phyloP scores from a whole-genome alignment of 2,888 invertebrate species.

The Tenthredo distinguenda region DNA sequence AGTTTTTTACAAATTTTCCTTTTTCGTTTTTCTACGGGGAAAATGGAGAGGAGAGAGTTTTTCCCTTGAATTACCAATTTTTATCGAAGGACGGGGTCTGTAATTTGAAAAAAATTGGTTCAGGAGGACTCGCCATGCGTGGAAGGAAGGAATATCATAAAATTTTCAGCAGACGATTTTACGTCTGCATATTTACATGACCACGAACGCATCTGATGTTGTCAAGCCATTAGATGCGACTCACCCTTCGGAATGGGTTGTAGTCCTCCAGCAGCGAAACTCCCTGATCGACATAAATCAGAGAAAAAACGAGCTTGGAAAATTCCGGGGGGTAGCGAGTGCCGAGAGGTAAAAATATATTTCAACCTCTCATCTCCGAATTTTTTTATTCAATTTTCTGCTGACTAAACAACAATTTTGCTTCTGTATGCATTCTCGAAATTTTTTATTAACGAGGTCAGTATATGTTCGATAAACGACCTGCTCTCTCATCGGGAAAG shows the following conservation, averaged over 20 bases:
- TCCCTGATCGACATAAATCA: conserved; percentile 20
- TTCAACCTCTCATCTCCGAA: background rate
- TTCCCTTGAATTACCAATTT: background rate
- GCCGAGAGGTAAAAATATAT: conserved; percentile 14
- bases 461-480: background rate
- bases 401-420: conserved; percentile 5
- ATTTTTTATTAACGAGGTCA: background rate
- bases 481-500: background rate
- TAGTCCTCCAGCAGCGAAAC: background rate
- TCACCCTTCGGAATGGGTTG: conserved; percentile 1
- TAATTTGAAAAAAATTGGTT: background rate
- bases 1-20: background rate
- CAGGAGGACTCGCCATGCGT: background rate
- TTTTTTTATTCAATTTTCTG: conserved; percentile 3
- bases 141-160: background rate
- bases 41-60: background rate
- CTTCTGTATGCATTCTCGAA: background rate
- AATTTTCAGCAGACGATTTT: background rate
- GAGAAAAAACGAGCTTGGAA: background rate
- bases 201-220: background rate
- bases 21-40: background rate
- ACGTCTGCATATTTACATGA: background rate
- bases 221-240: conserved; percentile 11
- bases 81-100: background rate
- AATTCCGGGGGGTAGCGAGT: background rate